Evolutionary conservation across 2,113 vertebrate species (phyloP), one percentile per base, ranked within the genome.

Genomic region (Anhinga anhinga): DNA sequence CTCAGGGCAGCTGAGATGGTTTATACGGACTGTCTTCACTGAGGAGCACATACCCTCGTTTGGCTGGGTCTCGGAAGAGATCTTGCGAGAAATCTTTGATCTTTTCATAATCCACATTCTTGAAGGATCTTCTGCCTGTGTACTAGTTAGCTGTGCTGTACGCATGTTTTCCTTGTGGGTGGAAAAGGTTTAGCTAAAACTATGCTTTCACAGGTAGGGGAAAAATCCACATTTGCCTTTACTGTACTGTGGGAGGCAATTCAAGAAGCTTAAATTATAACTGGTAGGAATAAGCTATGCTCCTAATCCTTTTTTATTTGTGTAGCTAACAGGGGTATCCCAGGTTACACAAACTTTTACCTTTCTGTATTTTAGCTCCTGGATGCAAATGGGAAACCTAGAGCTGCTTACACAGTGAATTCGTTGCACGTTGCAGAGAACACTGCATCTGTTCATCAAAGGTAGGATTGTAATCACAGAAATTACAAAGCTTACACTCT

Each of bases 121-220:
- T 36, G 52, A 65, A 71, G 7, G 13, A 38, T 63, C 52, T 76
- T 44, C 29, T 61, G 12, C 66, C 32, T 36, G 9, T 40, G 40
- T 44, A 29, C 13, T 26, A 25, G 29, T 29, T 71, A 32, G 19
- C 59, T 44, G 23, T 3, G 1, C 12, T 20, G 3, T 56, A 18
- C 2, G 0, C n/a, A 22, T 27, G 11, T 79, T 69, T 92, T 89
- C 47, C 56, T 61, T 11, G 3, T 0, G 0, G 9, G 4, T 44
- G 9, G 61, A 74, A 84, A 82, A 53, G 5, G 3, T 81, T 73
- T 63, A 36, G 30, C 27, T 74, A 59, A 86, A 95, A 34, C 25
- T 49, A 4, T 2, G 1, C 26, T 73, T 89, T 70, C 26, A 40
- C 2, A 44, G 21, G 21, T 34, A 56, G 40, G 29, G 17, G 19